Conservation (phyloP, 2,888 invertebrate species). For the Poecilobothrus nobilitatus region DNA sequence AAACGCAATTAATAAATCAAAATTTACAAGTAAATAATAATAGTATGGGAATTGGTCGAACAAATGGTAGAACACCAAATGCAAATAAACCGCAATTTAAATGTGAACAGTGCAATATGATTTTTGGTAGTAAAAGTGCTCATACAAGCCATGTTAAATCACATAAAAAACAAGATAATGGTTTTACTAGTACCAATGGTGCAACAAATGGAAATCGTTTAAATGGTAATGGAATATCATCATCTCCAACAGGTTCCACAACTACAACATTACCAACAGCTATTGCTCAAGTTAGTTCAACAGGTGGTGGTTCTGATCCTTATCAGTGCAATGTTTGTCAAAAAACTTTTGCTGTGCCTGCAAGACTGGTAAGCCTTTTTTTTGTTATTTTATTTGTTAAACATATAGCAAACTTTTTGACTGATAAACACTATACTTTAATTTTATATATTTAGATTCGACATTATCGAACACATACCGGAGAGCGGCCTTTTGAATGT, state of each 20-base stretch:
- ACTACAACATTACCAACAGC: constrained; percentile 36
- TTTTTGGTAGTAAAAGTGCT: constrained; percentile 65
- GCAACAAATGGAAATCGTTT: constrained; percentile 23
- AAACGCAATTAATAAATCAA: not conserved
- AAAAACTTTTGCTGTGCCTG: constrained; percentile 85
- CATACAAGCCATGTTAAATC: constrained; percentile 61
- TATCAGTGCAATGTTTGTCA: constrained; percentile 84
- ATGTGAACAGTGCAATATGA: constrained; percentile 66
- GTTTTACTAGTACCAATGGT: not conserved
- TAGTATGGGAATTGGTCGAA: not conserved
- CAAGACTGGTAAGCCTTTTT: constrained; percentile 61
- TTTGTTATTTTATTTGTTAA: no score
- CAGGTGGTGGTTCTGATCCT: constrained; percentile 52
- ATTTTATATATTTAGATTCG: constrained; percentile 43
- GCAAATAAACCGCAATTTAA: constrained; percentile 48
- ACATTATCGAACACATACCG: constrained; percentile 83
- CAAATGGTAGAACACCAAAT: constrained; percentile 2
- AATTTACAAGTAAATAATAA: constrained; percentile 2
- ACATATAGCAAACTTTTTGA: not conserved
- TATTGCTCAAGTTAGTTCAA: constrained; percentile 36
- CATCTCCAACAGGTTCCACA: constrained; percentile 30
- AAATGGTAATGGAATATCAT: constrained; percentile 28
- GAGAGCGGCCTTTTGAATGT: constrained; percentile 83
- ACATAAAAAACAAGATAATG: constrained; percentile 47
- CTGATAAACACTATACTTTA: not conserved